phyloP scores from a whole-genome alignment of 2,797 vertebrate species.

The Acanthis flammea region DNA sequence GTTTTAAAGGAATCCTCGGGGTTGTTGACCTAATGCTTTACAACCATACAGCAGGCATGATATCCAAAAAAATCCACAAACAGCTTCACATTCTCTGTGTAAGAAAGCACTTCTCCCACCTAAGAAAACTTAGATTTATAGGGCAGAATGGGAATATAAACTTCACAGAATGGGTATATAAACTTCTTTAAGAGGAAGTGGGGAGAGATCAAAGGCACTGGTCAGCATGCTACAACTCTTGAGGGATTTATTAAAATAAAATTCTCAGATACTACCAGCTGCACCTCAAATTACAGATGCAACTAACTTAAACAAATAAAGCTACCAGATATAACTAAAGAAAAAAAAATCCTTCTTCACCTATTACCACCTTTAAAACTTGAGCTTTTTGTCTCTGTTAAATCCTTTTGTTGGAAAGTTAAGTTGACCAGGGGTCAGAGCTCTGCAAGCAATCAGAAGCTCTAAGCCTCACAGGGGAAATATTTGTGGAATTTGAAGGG shows the following conservation, averaged over 20 bases:
- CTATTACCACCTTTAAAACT: not conserved
- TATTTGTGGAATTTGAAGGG: not conserved
- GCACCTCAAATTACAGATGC: not conserved
- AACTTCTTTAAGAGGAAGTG: not conserved
- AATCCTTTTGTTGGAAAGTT: not conserved
- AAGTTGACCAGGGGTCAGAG: not conserved
- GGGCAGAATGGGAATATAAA: not conserved
- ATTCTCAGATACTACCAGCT: not conserved
- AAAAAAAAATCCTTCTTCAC: not conserved
- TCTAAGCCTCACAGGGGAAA: not conserved
- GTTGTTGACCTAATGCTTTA: not conserved
- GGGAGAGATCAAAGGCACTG: not conserved
- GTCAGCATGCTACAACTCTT: not conserved
- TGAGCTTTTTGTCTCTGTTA: not conserved
- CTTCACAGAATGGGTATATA: not conserved
- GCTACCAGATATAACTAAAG: not conserved
- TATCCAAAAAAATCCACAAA: not conserved
- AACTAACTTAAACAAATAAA: not conserved
- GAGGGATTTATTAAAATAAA: not conserved
- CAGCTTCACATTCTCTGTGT: not conserved
- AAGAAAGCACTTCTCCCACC: not conserved
- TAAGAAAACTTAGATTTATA: not conserved
- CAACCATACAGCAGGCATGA: not conserved
- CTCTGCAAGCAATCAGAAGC: not conserved
- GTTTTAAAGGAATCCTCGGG: not conserved